These are phyloP conservation scores for Thamnophis sirtalis DNA, from an alignment of 2,113 vertebrate species.

Conservation along the genomic window DNA sequence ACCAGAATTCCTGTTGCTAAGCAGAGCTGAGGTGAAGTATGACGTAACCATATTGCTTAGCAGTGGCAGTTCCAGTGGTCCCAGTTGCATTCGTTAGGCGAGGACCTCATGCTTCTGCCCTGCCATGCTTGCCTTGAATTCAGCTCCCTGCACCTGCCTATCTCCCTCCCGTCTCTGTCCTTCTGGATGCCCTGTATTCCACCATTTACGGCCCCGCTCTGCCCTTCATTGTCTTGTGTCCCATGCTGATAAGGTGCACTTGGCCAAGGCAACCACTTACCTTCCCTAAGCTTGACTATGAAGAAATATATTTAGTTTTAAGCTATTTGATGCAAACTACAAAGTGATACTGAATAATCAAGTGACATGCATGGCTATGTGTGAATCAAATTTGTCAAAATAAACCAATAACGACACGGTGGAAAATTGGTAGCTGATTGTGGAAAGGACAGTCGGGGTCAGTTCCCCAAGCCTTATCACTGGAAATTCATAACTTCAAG, in stretches of 20 bases:
- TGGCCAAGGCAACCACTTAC: neutral
- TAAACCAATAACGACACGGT: accelerated
- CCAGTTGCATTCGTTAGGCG: neutral
- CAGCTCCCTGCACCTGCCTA: neutral
- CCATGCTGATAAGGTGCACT: neutral
- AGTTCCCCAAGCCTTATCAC: neutral
- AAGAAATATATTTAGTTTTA: neutral
- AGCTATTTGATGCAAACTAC: neutral
- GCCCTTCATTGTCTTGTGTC: neutral
- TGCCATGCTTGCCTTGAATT: neutral
- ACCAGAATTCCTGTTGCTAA: neutral
- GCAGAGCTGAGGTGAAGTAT: neutral
- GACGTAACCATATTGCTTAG: neutral
- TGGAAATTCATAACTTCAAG: neutral
- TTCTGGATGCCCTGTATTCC: neutral
- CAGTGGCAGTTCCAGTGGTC: neutral
- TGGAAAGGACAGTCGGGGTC: neutral
- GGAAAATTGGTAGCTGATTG: neutral
- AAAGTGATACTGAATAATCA: neutral
- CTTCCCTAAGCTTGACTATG: neutral
- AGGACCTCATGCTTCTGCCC: neutral
- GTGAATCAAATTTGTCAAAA: neutral
- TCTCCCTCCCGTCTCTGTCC: neutral
- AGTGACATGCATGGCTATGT: neutral
- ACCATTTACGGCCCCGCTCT: neutral